phyloP scores from a whole-genome alignment of 2,888 invertebrate species.

The Lycaena phlaeas region DNA sequence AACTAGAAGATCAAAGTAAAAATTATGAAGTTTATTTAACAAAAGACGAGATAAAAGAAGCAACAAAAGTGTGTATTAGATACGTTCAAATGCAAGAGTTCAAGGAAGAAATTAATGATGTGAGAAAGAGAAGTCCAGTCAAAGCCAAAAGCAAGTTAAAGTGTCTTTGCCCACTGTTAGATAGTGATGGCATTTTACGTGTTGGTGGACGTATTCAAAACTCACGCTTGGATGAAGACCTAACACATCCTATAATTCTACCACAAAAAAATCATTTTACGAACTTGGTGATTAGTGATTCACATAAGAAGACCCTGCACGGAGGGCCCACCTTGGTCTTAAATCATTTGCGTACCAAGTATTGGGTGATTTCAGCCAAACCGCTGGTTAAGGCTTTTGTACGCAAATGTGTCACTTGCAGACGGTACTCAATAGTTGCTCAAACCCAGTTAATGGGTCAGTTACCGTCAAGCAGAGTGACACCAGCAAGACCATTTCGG shows the following conservation, averaged over 20 bases:
- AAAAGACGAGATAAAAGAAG: not conserved
- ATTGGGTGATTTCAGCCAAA: not conserved
- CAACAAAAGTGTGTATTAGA: not conserved
- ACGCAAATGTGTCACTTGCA: not conserved
- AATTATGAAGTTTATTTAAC: not conserved
- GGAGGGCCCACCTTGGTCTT: too few species aligned
- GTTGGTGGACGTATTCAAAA: not conserved
- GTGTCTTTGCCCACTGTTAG: not conserved
- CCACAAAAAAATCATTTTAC: too few species aligned
- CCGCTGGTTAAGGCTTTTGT: not conserved
- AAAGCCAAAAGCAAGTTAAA: too few species aligned
- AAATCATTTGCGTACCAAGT: not conserved
- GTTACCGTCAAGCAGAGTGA: not conserved
- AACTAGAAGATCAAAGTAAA: not conserved
- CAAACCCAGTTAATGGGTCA: not conserved
- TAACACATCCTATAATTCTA: too few species aligned
- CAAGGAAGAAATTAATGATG: not conserved
- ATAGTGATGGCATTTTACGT: not conserved
- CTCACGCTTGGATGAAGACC: too few species aligned
- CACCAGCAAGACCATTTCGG: not conserved
- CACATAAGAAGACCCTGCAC: too few species aligned
- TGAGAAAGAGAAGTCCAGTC: too few species aligned
- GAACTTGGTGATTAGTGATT: too few species aligned
- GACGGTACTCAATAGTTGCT: not conserved
- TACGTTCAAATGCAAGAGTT: not conserved